Conservation (phyloP, 2,888 invertebrate genomes). For the Deilephila porcellus region DNA sequence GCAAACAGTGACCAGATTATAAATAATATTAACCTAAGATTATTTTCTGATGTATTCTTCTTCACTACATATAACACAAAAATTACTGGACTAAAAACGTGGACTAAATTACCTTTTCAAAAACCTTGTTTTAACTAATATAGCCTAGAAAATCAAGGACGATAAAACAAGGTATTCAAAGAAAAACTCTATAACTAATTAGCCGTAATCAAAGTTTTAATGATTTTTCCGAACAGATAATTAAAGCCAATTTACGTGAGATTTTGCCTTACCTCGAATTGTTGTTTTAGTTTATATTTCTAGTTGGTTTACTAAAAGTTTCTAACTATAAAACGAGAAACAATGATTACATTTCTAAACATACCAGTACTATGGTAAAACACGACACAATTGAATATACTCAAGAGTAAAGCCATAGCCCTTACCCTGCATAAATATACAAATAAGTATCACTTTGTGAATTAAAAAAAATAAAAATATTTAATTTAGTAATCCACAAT, state of each 20-base stretch:
- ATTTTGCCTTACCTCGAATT: not conserved
- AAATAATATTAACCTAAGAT: too few relatives aligned
- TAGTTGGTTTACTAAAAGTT: not conserved
- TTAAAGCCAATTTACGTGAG: not conserved
- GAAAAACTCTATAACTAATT: not conserved
- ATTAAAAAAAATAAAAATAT: too few relatives aligned
- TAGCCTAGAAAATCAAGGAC: not conserved
- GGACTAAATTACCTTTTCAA: not conserved
- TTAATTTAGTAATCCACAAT: too few relatives aligned
- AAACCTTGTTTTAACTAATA: not conserved
- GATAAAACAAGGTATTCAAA: not conserved
- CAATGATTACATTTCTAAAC: not conserved
- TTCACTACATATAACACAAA: too few relatives aligned
- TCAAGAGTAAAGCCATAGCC: too few relatives aligned
- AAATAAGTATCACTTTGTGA: too few relatives aligned
- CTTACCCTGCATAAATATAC: too few relatives aligned
- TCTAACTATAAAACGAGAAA: not conserved
- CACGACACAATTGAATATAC: too few relatives aligned
- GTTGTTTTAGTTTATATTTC: not conserved
- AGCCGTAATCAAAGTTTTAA: not conserved
- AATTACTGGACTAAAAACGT: too few relatives aligned
- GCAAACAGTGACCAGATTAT: too few relatives aligned
- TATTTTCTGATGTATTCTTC: too few relatives aligned
- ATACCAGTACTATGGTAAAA: too few relatives aligned
- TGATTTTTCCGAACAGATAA: not conserved